These are phyloP conservation scores for Phalacrocorax brasilianus DNA, from an alignment of 2,113 vertebrate species.

Conservation along the genomic window DNA sequence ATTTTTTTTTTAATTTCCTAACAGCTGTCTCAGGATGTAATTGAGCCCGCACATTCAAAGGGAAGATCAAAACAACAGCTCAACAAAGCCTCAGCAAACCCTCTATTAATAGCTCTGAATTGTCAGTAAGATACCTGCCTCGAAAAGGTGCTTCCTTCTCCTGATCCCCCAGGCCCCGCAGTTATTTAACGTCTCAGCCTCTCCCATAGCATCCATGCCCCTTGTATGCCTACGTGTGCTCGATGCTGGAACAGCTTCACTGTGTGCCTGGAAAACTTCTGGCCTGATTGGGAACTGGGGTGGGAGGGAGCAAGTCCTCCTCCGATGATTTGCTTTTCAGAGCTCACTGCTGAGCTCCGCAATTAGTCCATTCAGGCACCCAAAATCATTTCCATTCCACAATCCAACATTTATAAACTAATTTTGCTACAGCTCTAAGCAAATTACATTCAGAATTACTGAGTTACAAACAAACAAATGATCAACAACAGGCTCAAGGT, in stretches of 20 bases:
- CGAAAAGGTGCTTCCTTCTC: conserved; percentile 26
- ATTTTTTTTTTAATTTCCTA: neutral
- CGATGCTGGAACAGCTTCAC: neutral
- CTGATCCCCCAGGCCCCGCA: neutral
- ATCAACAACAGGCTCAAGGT: neutral
- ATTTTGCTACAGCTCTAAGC: conserved; percentile 3
- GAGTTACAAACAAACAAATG: neutral
- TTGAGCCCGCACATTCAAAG: conserved; percentile 28
- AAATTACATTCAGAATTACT: conserved; percentile 15
- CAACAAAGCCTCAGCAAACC: conserved; percentile 6
- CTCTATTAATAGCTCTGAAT: conserved; percentile 48
- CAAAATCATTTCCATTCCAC: neutral
- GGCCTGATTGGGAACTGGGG: neutral
- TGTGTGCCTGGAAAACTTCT: neutral
- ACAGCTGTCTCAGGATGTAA: conserved; percentile 47
- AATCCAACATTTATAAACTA: conserved; percentile 5
- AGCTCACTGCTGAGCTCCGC: neutral
- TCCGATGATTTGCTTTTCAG: neutral
- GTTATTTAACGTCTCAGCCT: neutral
- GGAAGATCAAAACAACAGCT: conserved; percentile 55
- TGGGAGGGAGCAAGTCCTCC: neutral
- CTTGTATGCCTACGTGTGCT: neutral
- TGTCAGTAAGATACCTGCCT: neutral
- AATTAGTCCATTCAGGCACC: conserved; percentile 11
- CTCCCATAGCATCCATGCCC: neutral